phyloP scores from a whole-genome alignment of 1,140 invertebrate species.

The Brachionus paranguensis region DNA sequence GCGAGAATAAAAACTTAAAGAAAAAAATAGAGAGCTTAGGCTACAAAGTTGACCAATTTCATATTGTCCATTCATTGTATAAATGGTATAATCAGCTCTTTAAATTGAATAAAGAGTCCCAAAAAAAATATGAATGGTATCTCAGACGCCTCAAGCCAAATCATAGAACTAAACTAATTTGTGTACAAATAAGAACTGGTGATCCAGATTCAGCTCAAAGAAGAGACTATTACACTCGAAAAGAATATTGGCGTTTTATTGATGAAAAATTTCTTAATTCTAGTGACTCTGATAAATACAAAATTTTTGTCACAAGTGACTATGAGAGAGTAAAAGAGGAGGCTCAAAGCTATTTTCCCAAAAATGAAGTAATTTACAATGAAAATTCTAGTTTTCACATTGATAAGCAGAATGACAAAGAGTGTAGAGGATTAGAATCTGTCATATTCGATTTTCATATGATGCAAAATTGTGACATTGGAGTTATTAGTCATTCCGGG shows the following conservation, averaged over 20 bases:
- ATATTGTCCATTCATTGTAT: background rate
- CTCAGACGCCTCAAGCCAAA: background rate
- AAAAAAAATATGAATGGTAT: background rate
- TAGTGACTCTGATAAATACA: background rate
- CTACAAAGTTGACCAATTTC: background rate
- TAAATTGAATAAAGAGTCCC: background rate
- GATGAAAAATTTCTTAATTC: background rate
- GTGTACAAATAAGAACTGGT: background rate
- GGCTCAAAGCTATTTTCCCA: background rate
- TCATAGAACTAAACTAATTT: background rate
- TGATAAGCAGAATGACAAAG: background rate
- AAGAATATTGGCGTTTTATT: background rate
- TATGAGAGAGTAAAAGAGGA: background rate
- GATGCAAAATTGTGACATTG: conserved; percentile 25
- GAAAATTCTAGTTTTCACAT: background rate
- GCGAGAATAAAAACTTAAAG: background rate
- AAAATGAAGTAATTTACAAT: background rate
- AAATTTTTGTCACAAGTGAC: conserved; percentile 15
- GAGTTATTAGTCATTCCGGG: background rate
- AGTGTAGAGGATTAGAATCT: background rate
- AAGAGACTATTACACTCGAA: background rate
- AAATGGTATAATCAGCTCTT: conserved; percentile 23
- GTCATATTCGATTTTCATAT: conserved; percentile 25
- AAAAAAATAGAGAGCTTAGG: background rate
- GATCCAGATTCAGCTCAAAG: background rate